Percentiles rank a stretch among this genome's conserved stretches.
These are phyloP conservation scores for Drosophila littoralis DNA, from an alignment of 1,140 invertebrate species.

Conservation along the genomic window DNA sequence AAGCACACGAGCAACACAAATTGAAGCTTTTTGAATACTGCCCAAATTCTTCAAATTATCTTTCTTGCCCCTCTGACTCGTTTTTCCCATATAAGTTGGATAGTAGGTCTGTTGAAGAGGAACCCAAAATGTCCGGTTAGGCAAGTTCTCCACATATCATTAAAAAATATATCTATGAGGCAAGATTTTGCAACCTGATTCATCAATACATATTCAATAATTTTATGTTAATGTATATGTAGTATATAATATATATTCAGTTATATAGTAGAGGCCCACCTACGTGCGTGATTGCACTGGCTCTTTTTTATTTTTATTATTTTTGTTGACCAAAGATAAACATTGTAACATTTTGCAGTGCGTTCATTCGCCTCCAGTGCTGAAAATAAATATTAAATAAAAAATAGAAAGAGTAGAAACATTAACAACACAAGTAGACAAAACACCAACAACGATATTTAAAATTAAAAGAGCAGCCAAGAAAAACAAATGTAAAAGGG, in stretches of 20 bases:
- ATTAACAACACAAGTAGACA: conserved; percentile 7
- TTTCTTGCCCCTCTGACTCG: too few relatives aligned
- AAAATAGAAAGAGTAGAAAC: conserved; percentile 35
- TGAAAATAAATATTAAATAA: conserved; percentile 55
- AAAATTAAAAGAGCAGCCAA: conserved; percentile 9
- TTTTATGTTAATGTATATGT: neutral
- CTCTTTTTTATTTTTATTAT: conserved; percentile 16
- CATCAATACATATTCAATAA: too few relatives aligned
- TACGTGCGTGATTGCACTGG: conserved; percentile 9
- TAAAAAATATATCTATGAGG: too few relatives aligned
- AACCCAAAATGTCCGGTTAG: too few relatives aligned
- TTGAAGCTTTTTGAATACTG: neutral
- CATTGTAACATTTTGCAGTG: conserved; percentile 60
- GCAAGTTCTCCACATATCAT: too few relatives aligned
- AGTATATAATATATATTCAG: conserved; percentile 7
- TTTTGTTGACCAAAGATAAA: conserved; percentile 67
- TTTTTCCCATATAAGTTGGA: too few relatives aligned
- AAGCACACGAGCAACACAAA: conserved; percentile 7
- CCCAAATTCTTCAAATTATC: too few relatives aligned
- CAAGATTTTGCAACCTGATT: too few relatives aligned
- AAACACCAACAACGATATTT: conserved; percentile 10
- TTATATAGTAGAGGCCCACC: conserved; percentile 10
- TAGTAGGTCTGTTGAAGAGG: too few relatives aligned
- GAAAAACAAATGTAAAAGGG: conserved; percentile 1
- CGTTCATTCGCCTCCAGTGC: conserved; percentile 30